Conservation (phyloP, 37 sponge, comb jelly and placozoan species). For the Cliona cf. orientalis region DNA sequence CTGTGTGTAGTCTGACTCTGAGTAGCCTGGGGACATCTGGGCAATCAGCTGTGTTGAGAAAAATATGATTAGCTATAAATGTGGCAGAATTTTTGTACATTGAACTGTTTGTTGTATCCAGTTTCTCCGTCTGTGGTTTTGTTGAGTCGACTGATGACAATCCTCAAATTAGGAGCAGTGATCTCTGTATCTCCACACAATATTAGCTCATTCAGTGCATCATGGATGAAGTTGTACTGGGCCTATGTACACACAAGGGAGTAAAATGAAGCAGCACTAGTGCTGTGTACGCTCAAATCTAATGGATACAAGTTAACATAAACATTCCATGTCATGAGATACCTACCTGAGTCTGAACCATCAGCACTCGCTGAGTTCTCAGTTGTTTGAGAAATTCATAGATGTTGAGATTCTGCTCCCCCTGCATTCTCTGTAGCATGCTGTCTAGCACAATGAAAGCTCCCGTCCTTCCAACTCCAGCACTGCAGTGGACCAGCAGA, state of each 20-base stretch:
- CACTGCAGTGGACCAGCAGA: slow-evolving; percentile 90
- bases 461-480: slow-evolving; percentile 85
- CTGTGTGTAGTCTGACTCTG: slow-evolving; percentile 41
- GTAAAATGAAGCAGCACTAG: not conserved
- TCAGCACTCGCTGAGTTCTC: slow-evolving; percentile 60
- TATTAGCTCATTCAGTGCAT: slow-evolving; percentile 73
- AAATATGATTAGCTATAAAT: too few relatives aligned
- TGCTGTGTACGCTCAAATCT: too few relatives aligned
- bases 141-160: slow-evolving; percentile 18
- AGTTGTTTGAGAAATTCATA: slow-evolving; percentile 58
- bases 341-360: slow-evolving; percentile 83
- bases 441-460: slow-evolving; percentile 80
- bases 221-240: slow-evolving; percentile 82
- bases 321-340: too few relatives aligned
- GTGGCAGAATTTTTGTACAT: slow-evolving; percentile 14
- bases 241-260: slow-evolving; percentile 27
- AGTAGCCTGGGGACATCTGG: too few relatives aligned
- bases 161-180: slow-evolving; percentile 25
- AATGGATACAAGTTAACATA: too few relatives aligned
- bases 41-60: too few relatives aligned
- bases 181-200: slow-evolving; percentile 71
- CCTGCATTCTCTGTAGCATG: slow-evolving; percentile 67
- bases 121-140: slow-evolving; percentile 49
- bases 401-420: slow-evolving; percentile 54
- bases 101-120: slow-evolving; percentile 53